phyloP scores from a whole-genome alignment of 2,113 vertebrate species.

The Dascyllus trimaculatus region DNA sequence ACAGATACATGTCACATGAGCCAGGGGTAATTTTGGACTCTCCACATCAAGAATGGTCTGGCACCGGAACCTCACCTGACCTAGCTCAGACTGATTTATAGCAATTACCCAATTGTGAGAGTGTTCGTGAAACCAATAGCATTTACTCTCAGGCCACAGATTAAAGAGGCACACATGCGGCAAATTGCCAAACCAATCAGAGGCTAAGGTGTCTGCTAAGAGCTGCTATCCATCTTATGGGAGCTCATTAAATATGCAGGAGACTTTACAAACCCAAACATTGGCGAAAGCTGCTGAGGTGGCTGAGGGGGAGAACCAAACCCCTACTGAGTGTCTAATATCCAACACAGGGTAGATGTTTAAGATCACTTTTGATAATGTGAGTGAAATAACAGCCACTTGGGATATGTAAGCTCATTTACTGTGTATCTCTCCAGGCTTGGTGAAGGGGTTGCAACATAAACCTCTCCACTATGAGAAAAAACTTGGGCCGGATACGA shows the following conservation, averaged over 20 bases:
- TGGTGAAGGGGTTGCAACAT: conserved; percentile 20
- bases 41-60: conserved; percentile 52
- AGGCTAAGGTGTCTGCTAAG: conserved; percentile 26
- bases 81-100: conserved; percentile 33
- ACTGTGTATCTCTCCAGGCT: conserved; percentile 5
- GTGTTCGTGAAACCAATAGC: background rate
- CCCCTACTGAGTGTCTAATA: conserved; percentile 45
- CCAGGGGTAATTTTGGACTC: conserved; percentile 69
- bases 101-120: conserved; percentile 20
- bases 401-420: conserved; percentile 39
- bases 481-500: conserved; percentile 1
- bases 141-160: background rate
- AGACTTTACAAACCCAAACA: conserved; percentile 37
- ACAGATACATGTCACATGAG: conserved; percentile 40
- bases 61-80: conserved; percentile 49
- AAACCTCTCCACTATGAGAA: conserved; percentile 14
- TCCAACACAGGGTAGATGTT: conserved; percentile 60
- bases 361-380: conserved; percentile 64
- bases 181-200: conserved; percentile 29
- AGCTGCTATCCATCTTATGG: conserved; percentile 1
- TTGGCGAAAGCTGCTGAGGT: conserved; percentile 9
- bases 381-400: conserved; percentile 50
- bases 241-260: conserved; percentile 61
- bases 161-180: background rate
- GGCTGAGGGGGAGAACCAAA: background rate